Evolutionary conservation across 2,113 vertebrate genomes (phyloP).

Genomic region (Sylvietta virens): DNA sequence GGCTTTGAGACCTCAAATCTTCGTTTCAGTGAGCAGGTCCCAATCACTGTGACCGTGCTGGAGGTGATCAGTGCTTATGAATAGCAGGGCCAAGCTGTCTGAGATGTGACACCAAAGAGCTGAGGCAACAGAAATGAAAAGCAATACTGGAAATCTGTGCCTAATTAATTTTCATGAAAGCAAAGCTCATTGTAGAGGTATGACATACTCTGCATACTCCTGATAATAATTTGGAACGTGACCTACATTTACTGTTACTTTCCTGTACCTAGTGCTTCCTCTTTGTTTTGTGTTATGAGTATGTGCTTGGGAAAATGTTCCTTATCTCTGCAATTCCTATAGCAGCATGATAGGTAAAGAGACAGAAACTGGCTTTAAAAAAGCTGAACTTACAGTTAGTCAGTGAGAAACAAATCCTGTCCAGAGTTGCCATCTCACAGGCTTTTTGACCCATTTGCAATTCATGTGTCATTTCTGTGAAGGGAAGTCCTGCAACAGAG

Average conservation of each 20-base stretch:
- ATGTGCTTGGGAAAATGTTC: not conserved
- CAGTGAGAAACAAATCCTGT: not conserved
- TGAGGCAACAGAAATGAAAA: not conserved
- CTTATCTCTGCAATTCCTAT: not conserved
- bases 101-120: not conserved
- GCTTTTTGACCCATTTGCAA: not conserved
- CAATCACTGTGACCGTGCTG: fast-evolving
- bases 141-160: not conserved
- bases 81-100: not conserved
- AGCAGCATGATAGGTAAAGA: not conserved
- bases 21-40: not conserved
- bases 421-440: not conserved
- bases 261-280: not conserved
- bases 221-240: not conserved
- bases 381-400: not conserved
- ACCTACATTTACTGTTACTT: not conserved
- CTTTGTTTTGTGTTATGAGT: not conserved
- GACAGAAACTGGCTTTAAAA: not conserved
- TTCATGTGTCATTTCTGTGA: not conserved
- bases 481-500: not conserved
- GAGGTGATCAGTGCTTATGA: not conserved
- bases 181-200: not conserved
- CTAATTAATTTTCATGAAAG: slow-evolving; percentile 1
- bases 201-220: not conserved
- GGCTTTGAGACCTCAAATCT: not conserved